A percentile compares a stretch with the other conserved stretches of the same genome.
Evolutionary conservation across 2,888 invertebrate genomes (phyloP).

Genomic region (Xylocampa areola): DNA sequence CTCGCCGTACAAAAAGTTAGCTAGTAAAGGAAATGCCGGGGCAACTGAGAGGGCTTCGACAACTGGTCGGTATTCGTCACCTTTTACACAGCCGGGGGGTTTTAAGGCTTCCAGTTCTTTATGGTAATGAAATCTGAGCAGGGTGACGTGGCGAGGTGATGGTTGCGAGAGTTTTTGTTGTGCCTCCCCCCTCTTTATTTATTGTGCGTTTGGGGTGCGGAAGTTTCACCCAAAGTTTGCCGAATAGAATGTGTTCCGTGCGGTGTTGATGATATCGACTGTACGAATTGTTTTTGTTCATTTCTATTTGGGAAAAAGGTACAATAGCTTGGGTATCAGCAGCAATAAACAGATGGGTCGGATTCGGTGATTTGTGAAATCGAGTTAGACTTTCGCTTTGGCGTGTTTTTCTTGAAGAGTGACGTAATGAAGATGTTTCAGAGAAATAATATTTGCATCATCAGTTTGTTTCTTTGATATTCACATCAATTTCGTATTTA

Average conservation of each 20-base stretch:
- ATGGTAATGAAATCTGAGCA: conserved; percentile 90
- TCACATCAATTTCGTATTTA: no score
- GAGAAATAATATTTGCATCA: conserved; percentile 7
- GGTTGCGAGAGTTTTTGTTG: conserved; percentile 88
- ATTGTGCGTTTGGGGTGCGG: conserved; percentile 87
- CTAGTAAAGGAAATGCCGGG: conserved; percentile 38
- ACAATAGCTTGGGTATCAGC: conserved; percentile 58
- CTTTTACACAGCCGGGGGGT: conserved; percentile 88
- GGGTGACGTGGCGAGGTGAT: conserved; percentile 89
- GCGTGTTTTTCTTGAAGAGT: conserved; percentile 50
- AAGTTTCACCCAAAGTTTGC: conserved; percentile 77
- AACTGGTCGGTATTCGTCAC: conserved; percentile 81
- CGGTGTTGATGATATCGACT: conserved; percentile 78
- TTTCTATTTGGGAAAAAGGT: conserved; percentile 70
- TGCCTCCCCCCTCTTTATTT: conserved; percentile 85
- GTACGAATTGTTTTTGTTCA: conserved; percentile 73
- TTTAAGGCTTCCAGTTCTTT: conserved; percentile 90
- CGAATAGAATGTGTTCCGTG: conserved; percentile 84
- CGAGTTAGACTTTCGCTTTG: conserved; percentile 46
- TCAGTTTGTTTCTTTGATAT: conserved; percentile 4
- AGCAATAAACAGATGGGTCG: conserved; percentile 60
- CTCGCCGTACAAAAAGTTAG: conserved; percentile 15
- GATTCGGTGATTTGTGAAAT: conserved; percentile 61
- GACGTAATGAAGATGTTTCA: conserved; percentile 36
- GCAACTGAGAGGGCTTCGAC: conserved; percentile 60